A percentile compares a stretch with the other conserved stretches of the same genome.
These are phyloP conservation scores for Catocala fraxini DNA, from an alignment of 2,888 invertebrate genomes.

Conservation along the genomic window DNA sequence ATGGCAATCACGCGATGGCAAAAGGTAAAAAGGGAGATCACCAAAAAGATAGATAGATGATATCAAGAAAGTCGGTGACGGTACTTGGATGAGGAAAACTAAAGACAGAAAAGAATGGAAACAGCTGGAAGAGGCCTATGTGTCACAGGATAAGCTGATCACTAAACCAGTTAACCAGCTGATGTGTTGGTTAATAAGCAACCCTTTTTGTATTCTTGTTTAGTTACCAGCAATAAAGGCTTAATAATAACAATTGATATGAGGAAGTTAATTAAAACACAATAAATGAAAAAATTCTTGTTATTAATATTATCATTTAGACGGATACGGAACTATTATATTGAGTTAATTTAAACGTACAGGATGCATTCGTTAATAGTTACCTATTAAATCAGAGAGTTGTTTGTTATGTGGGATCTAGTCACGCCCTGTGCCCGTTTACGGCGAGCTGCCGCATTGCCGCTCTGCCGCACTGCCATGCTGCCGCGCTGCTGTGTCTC, in stretches of 20 bases:
- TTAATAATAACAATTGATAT: conserved; percentile 12
- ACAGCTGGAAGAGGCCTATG: too few relatives aligned
- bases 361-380: conserved; percentile 55
- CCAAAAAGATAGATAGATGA: too few relatives aligned
- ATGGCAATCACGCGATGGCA: too few relatives aligned
- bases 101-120: too few relatives aligned
- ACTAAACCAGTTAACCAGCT: too few relatives aligned
- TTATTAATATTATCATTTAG: conserved; percentile 40
- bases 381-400: conserved; percentile 51
- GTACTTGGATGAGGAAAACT: too few relatives aligned
- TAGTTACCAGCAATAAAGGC: too few relatives aligned
- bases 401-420: conserved; percentile 31
- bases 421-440: conserved; percentile 48
- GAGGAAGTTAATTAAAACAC: conserved; percentile 51
- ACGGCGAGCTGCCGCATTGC: neutral
- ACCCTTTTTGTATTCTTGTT: too few relatives aligned
- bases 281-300: conserved; percentile 39
- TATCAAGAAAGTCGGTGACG: too few relatives aligned
- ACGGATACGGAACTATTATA: conserved; percentile 63
- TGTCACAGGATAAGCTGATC: too few relatives aligned
- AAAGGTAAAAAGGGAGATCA: too few relatives aligned
- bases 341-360: conserved; percentile 49
- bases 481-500: neutral
- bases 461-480: neutral
- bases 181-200: neutral